A percentile compares a stretch with the other conserved stretches of the same genome.
These are phyloP conservation scores for Mastomys coucha DNA, from an alignment of 2,113 vertebrate species.

Conservation along the genomic window DNA sequence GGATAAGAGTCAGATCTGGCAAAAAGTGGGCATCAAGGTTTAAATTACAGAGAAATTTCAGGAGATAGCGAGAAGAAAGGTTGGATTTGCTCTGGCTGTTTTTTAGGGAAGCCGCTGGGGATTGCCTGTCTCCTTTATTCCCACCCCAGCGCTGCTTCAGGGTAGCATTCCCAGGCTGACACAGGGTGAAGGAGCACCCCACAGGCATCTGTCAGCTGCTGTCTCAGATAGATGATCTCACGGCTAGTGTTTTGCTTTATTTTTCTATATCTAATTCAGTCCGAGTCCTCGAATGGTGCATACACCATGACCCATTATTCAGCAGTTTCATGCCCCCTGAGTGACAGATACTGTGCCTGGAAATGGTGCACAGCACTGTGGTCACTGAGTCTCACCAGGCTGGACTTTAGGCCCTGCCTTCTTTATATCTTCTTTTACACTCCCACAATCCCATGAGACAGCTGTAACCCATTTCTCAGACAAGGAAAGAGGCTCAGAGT, in stretches of 20 bases:
- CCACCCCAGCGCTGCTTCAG: not conserved
- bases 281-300: not conserved
- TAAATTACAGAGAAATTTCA: slow-evolving; percentile 65
- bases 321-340: not conserved
- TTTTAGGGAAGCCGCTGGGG: not conserved
- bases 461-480: slow-evolving; percentile 55
- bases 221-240: not conserved
- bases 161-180: not conserved
- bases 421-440: not conserved
- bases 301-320: not conserved
- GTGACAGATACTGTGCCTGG: not conserved
- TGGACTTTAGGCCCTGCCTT: slow-evolving; percentile 39
- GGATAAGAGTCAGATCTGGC: slow-evolving; percentile 96
- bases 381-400: not conserved
- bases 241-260: not conserved
- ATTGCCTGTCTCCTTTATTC: not conserved
- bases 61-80: slow-evolving; percentile 25
- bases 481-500: slow-evolving; percentile 63
- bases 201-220: not conserved
- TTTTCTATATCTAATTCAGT: not conserved
- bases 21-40: slow-evolving; percentile 86
- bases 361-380: not conserved
- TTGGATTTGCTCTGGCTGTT: not conserved
- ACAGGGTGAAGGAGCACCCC: not conserved
- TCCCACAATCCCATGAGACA: not conserved